These are phyloP conservation scores for Streptopelia turtur DNA, from an alignment of 2,797 vertebrate species.

Conservation along the genomic window DNA sequence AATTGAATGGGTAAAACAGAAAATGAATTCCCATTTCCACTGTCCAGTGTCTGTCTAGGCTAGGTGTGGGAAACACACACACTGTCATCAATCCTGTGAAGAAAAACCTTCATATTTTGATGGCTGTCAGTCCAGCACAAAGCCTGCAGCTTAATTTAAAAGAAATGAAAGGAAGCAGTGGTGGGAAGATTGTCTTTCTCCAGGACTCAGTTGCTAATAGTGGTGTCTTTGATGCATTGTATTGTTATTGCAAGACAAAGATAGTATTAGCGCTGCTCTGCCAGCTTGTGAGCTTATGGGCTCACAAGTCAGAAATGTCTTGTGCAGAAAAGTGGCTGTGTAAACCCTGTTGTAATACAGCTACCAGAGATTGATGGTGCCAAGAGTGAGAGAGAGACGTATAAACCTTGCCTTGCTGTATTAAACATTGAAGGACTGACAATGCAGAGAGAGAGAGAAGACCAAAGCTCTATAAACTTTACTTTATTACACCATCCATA, in stretches of 20 bases:
- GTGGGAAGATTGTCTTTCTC: neutral
- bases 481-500: slow-evolving; percentile 75
- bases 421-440: slow-evolving; percentile 76
- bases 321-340: slow-evolving; percentile 76
- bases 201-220: neutral
- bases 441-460: slow-evolving; percentile 71
- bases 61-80: neutral
- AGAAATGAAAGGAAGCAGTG: neutral
- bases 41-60: neutral
- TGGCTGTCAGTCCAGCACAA: neutral
- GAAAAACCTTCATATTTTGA: slow-evolving; percentile 18
- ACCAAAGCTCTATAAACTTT: slow-evolving; percentile 79
- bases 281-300: neutral
- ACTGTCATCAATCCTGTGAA: neutral
- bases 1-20: slow-evolving; percentile 2
- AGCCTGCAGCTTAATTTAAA: neutral
- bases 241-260: slow-evolving; percentile 21
- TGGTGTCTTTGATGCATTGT: neutral
- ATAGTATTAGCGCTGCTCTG: neutral
- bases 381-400: slow-evolving; percentile 61
- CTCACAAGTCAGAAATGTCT: slow-evolving; percentile 66
- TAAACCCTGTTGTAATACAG: slow-evolving; percentile 74
- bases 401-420: slow-evolving; percentile 77
- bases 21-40: slow-evolving; percentile 3
- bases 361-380: slow-evolving; percentile 76